Base-by-base conservation (phyloP, 2,888 invertebrate species). In the Nebria salina region DNA sequence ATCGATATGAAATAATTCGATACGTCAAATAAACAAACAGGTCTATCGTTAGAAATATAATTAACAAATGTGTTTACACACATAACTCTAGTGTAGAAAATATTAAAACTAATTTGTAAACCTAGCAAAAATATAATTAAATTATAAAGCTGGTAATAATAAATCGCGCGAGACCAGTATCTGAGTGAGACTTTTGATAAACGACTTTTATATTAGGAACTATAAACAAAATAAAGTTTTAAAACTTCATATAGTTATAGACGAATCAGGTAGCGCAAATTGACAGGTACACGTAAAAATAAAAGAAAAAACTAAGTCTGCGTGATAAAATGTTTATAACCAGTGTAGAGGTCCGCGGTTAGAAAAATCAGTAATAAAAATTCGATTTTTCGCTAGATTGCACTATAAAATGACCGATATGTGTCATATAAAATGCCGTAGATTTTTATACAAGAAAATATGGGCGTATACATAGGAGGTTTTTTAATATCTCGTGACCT, bases 291-390 rank as follows among this genome's bases (percentile, higher is more conserved):
- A 54, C 54, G 54, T 54, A 54, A 9, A 9, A 54, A 54, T 11
- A 8, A 54, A 54, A 54, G 54, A 54, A 54, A 8, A 54, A 54
- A 54, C 8, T 11, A 54, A 54, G 54, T 8, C 54, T 2, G 8
- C 8, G 54, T 54, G 54, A 54, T 54, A 54, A 54, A 54, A 54
- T 54, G 54, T 54, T 54, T 54, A 54, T 54, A 54, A 34, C 34
- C 34, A 34, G 34, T 13, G 54, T 54, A 7, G 13, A 54, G 54
- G 54, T 54, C 34, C 13, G 54, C 13, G 54, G 54, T 54, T 54
- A 54, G 54, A 54, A 76, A 20, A 76, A 76, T 66, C 65, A 41
- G 76, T 76, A 76, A 76, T 76, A 76, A 76, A 76, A 76, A 41
- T 65, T 20, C 66, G 65, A 76, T 66, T 76, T 41, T 65, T 66